Evolutionary conservation across 2,888 invertebrate species (phyloP), one percentile per base, ranked within the genome.

Genomic region (Drosophila atripex): DNA sequence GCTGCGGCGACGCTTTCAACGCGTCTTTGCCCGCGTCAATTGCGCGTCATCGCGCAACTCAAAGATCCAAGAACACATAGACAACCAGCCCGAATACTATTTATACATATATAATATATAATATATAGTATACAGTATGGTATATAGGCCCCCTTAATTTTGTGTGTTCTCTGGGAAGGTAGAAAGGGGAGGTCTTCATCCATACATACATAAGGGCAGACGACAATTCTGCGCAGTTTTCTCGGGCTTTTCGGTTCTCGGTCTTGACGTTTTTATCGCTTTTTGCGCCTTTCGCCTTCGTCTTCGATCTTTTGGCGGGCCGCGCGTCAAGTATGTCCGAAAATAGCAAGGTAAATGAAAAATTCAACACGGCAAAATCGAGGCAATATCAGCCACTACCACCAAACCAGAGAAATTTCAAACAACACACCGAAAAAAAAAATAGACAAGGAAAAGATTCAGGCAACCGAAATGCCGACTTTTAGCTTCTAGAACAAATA

Each of bases 11-110:
- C 78, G 68, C 71, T 86, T 86, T 84, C 82, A 84, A 84, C 84
- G 84, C 84, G 79, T 84, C 86, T 84, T 86, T 86, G 75, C 73
- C 61, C 77, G 85, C 88, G 75, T 88, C 85, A 88, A 89, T 88
- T 88, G 88, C 80, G 85, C 89, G 82, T 89, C 85, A 88, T 85
- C 88, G 77, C 88, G 77, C 71, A 61, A 55, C 66, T 66, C 66
- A 66, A 66, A 66, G 57, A 66, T 66, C 66, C 50, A 56, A 65
- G 43, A 65, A 65, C 39, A 65, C 39, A 54, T 55, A 65, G 43
- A 64, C 65, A 55, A 55, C 47, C 56, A 38, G 66, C 43, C 64
- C 43, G 46, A 38, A 53, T 53, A 64, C 60, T 58, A 70, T 60
- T 43, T 69, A 65, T 58, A 46, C 21, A 47, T 18, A 18, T 18